Evolutionary conservation across 2,113 vertebrate genomes (phyloP).

Genomic region (Phyllostomus hastatus): DNA sequence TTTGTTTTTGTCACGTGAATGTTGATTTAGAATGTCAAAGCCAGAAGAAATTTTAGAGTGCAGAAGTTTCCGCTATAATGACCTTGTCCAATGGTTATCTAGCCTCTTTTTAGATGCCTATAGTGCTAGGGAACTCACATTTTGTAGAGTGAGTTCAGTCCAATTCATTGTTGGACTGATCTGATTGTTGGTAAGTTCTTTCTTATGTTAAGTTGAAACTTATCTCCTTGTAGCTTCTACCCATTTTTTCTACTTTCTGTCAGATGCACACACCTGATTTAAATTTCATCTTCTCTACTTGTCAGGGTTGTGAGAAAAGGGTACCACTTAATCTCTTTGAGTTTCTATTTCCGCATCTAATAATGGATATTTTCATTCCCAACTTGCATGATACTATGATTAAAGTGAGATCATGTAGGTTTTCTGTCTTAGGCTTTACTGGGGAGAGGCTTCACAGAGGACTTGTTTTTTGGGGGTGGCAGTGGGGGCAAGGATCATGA

Average conservation of each 20-base stretch:
- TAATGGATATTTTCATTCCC: slow-evolving; percentile 2
- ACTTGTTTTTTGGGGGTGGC: neutral
- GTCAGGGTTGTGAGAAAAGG: neutral
- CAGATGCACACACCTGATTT: neutral
- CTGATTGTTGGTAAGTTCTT: neutral
- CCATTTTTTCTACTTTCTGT: neutral
- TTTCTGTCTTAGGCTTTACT: neutral
- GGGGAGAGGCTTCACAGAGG: neutral
- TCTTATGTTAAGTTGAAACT: neutral
- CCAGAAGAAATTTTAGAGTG: neutral
- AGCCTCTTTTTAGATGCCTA: neutral
- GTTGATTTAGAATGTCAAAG: neutral
- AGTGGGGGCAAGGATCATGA: neutral
- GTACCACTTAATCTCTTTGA: neutral
- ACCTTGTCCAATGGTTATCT: neutral
- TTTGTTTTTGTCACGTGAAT: neutral
- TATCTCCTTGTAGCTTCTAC: neutral
- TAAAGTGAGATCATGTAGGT: neutral
- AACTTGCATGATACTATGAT: neutral
- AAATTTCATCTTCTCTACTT: neutral
- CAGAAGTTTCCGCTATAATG: neutral
- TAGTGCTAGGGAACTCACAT: neutral
- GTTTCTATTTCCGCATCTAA: neutral
- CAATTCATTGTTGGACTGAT: neutral
- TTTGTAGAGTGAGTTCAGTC: neutral